Percentiles rank a stretch among this genome's conserved stretches.
Evolutionary conservation across 2,113 vertebrate species (phyloP).

Genomic region (Octodon degus): DNA sequence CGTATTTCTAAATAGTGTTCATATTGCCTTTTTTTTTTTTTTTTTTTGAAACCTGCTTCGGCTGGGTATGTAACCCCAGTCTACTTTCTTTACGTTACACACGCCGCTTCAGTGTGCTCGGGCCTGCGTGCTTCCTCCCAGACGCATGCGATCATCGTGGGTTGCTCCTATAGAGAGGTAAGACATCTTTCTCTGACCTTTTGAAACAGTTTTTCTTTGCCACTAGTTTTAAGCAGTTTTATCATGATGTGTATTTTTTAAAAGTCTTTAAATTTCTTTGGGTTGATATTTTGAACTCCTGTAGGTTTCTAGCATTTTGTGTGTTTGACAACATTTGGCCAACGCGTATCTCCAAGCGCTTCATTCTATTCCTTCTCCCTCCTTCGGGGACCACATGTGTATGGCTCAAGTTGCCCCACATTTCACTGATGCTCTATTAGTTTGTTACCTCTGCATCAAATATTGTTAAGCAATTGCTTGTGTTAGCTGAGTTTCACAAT

Average conservation of each 20-base stretch:
- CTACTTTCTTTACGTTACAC: neutral
- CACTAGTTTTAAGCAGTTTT: neutral
- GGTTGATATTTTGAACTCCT: neutral
- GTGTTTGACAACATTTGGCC: neutral
- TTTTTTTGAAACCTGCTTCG: neutral
- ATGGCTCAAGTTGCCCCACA: neutral
- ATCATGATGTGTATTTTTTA: neutral
- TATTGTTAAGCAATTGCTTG: neutral
- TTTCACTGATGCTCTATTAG: neutral
- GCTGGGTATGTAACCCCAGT: neutral
- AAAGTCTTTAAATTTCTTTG: neutral
- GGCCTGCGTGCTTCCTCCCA: neutral
- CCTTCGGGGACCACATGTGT: neutral
- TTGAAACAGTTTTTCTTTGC: neutral
- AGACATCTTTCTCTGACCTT: neutral
- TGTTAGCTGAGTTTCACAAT: neutral
- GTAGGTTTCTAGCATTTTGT: neutral
- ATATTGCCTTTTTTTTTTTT: neutral
- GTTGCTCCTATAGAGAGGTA: neutral
- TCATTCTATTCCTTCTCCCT: neutral
- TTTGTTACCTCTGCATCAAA: neutral
- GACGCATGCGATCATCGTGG: neutral
- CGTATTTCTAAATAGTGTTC: neutral
- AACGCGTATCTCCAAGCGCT: neutral
- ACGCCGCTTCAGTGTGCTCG: neutral